These are phyloP conservation scores for Gari tellinella DNA, from an alignment of 2,888 invertebrate genomes.

Conservation along the genomic window DNA sequence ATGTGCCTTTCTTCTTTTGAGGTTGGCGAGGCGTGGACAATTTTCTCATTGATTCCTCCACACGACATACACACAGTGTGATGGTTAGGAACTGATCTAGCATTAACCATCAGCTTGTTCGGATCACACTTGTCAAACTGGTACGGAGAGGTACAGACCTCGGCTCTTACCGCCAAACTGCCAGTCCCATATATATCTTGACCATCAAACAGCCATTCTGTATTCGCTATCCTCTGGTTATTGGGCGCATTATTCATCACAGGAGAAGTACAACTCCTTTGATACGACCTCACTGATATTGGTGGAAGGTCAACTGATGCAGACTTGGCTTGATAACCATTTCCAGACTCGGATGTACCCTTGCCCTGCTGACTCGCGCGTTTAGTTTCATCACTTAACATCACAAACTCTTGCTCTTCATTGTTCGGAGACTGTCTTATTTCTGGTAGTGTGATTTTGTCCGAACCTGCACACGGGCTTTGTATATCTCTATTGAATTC, in stretches of 20 bases:
- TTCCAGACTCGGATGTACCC: not conserved
- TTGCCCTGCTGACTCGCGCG: not conserved
- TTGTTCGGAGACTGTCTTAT: not conserved
- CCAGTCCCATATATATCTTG: not conserved
- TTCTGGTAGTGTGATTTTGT: not conserved
- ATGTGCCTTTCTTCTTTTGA: not conserved
- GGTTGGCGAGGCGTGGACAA: conserved; percentile 10
- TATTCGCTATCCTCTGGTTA: not conserved
- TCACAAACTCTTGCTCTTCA: not conserved
- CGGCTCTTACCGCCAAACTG: conserved; percentile 30
- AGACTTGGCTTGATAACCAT: too few relatives aligned
- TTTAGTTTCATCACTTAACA: too few relatives aligned
- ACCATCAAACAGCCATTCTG: not conserved
- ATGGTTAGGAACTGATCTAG: conserved; percentile 15
- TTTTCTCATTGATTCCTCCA: conserved; percentile 31
- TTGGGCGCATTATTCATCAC: not conserved
- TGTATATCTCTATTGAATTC: not conserved
- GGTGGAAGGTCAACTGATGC: conserved; percentile 15
- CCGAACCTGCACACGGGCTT: not conserved
- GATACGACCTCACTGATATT: conserved; percentile 22
- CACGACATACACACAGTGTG: conserved; percentile 39
- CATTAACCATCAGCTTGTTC: conserved; percentile 19
- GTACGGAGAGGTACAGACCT: conserved; percentile 30
- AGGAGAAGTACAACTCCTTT: not conserved
- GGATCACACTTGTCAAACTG: conserved; percentile 43